Conservation (phyloP, 2,113 vertebrate species). For the Zingel zingel region DNA sequence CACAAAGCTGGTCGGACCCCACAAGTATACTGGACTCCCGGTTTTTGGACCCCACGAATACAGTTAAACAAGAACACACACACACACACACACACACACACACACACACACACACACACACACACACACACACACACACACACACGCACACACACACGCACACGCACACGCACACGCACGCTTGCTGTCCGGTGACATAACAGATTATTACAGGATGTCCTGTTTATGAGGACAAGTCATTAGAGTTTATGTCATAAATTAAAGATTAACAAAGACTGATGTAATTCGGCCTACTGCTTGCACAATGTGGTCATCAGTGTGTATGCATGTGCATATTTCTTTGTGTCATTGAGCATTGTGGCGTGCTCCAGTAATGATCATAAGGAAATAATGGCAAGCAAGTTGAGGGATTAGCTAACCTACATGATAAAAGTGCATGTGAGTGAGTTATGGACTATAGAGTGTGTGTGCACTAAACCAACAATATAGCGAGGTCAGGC, state of each 20-base stretch:
- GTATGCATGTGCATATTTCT: not conserved
- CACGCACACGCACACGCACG: not conserved
- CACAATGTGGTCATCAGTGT: constrained; percentile 11
- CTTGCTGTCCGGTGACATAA: constrained; percentile 28
- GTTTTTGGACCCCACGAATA: no score
- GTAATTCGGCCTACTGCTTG: constrained; percentile 41
- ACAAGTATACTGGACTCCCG: no score
- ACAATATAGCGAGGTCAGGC: constrained; percentile 46
- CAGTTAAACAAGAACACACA: no score
- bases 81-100: constrained; percentile 17
- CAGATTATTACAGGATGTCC: constrained; percentile 68
- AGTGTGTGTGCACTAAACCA: constrained; percentile 38
- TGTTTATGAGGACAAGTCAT: constrained; percentile 53
- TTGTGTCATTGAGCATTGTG: not conserved
- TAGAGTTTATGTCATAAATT: constrained; percentile 54
- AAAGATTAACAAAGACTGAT: constrained; percentile 73
- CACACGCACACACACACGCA: constrained; percentile 13
- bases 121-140: not conserved
- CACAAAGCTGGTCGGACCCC: no score
- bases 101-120: not conserved
- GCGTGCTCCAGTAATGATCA: not conserved
- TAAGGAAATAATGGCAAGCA: constrained; percentile 45
- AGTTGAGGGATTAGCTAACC: constrained; percentile 1
- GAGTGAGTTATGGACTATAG: not conserved
- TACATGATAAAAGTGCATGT: not conserved